Base-by-base conservation (phyloP, 2,113 vertebrate species). In the Eublepharis macularius region DNA sequence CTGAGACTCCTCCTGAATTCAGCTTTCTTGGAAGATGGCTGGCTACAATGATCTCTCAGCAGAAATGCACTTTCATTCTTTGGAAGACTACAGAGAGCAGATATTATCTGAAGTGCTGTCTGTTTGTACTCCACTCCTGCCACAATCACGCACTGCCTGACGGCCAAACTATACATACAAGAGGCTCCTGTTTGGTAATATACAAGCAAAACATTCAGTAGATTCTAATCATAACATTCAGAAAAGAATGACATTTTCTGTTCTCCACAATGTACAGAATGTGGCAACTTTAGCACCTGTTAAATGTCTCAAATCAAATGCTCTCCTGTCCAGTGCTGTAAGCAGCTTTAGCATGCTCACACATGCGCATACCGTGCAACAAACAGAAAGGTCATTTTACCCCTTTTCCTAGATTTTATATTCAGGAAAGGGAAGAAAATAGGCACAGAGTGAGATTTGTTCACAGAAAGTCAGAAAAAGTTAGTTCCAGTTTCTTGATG, bases 1-100 rank as follows among this genome's bases (percentile, higher is more conserved):
- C 2, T 34, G 19, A 0, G 3, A 0, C 0, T 24, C 34, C 29
- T 0, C 0, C 13, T 45, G 24, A 74, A 60, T 63, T 57, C 57
- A 76, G 11, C 5, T 76, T 45, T 7, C 57, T 8, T 16, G 2
- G 1, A 66, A 41, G 66, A 75, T 14, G 8, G 8, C 57, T 12
- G 1, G 65, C 16, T 79, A 57, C 29, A 45, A 51, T 5, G 13
- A 54, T 41, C 29, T 51, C 70, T 57, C 45, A 68, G n/a, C 29
- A 51, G 17, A 68, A 76, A 51, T 1, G 26, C 16, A 1, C 43
- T 81, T 34, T 66, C 12, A 76, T 39, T 26, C 6, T 19, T 7
- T 49, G 21, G 13, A 13, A 63, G 45, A 36, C 41, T 69, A 51
- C n/a, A 65, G 10, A 76, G 54, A 73, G 2, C 8, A 43, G 41